Evolutionary conservation across 2,888 invertebrate species (phyloP), one percentile per base, ranked within the genome.

Genomic region (Dascillus cervinus): DNA sequence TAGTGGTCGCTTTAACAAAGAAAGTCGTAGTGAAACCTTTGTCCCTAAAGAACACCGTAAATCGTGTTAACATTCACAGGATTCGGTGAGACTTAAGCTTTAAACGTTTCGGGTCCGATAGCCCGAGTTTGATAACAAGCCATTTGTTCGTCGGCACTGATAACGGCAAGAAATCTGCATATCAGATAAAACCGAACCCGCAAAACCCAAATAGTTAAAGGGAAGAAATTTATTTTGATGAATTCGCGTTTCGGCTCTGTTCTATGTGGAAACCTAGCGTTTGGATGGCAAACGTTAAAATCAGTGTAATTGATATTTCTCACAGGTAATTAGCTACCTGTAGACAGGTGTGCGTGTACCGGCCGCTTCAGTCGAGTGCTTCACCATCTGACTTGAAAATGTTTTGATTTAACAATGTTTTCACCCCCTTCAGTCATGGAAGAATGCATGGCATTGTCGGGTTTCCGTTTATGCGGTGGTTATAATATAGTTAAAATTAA

Each of bases 381-480:
- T 31, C 27, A 12, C 27, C 40, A 40, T 48, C 40, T 48, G 45
- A 48, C 35, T 45, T 39, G 37, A 46, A 45, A 44, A 38, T 41
- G 36, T 41, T 41, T 43, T 49, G 50, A 52, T 52, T 49, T 50
- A 49, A 49, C 49, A 49, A 46, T 48, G 46, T 50, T 49, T 50
- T 48, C 47, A 34, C 38, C 47, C 53, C 53, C 49, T 50, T 39
- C 39, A 48, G 55, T 57, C 52, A 56, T 50, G 57, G 52, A 55
- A 52, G 53, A 50, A 44, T 51, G 52, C 44, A 42, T 46, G 26
- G 52, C 53, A 49, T 57, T 57, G 56, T 56, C 48, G 45, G 39
- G 52, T 46, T 56, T 57, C 56, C 56, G 55, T 53, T 54, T 53
- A 53, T 41, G 33, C 46, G 46, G 44, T 47, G 48, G 44, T 50